Evolutionary conservation across 2,888 invertebrate genomes (phyloP).

Genomic region (Phania funesta): DNA sequence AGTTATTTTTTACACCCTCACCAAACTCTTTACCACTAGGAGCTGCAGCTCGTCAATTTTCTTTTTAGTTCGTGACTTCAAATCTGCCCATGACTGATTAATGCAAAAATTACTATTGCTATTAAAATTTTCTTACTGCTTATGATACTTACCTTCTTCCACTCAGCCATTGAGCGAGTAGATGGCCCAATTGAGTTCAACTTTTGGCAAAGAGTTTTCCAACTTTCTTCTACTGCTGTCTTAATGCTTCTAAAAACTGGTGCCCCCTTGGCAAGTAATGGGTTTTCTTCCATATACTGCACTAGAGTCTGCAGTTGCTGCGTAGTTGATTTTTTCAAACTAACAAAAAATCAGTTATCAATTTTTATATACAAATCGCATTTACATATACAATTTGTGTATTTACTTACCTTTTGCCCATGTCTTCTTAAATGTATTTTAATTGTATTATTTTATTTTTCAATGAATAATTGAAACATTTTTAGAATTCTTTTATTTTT

Average conservation of each 20-base stretch:
- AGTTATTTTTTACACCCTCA: too few species aligned
- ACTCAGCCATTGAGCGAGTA: too few species aligned
- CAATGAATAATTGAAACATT: too few species aligned
- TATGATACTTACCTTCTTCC: too few species aligned
- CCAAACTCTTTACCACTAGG: not conserved
- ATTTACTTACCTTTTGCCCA: not conserved
- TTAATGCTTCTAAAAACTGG: not conserved
- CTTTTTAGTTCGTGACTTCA: not conserved
- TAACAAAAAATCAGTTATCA: not conserved
- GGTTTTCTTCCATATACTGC: not conserved
- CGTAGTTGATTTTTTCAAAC: too few species aligned
- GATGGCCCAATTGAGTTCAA: too few species aligned
- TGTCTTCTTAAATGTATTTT: not conserved
- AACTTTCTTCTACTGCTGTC: not conserved
- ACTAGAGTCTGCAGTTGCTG: not conserved
- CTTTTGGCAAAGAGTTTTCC: too few species aligned
- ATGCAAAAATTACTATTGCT: too few species aligned
- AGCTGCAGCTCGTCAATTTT: not conserved
- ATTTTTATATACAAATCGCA: not conserved
- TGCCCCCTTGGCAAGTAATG: not conserved
- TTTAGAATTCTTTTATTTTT: too few species aligned
- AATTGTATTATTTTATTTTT: not conserved
- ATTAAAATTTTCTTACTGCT: too few species aligned
- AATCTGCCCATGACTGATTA: slow-evolving; percentile 19
- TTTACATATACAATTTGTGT: too few species aligned